Conservation (phyloP, 2,888 invertebrate species). For the Entomobrya proxima region DNA sequence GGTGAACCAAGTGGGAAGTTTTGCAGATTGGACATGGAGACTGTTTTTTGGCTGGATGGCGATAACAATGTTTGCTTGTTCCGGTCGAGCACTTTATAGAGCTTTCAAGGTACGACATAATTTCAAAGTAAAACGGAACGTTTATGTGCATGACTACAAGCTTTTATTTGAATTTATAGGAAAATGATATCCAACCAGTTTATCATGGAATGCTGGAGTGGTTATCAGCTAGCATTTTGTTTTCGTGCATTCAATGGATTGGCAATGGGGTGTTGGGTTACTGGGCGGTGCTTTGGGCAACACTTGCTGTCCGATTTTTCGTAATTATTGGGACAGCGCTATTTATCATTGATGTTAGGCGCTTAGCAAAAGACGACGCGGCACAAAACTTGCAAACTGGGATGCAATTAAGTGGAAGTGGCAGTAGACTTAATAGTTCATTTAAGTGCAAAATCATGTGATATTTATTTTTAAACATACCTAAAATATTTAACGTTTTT, state of each 20-base stretch:
- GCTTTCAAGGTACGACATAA: neutral
- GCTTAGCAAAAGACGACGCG: neutral
- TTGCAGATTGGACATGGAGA: neutral
- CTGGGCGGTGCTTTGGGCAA: slow-evolving; percentile 1
- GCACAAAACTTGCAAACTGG: neutral
- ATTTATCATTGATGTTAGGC: neutral
- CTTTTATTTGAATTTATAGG: neutral
- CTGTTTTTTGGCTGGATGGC: neutral
- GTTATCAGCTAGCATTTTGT: neutral
- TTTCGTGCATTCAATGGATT: neutral
- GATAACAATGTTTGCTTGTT: neutral
- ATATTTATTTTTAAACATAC: no score
- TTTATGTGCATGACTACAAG: neutral
- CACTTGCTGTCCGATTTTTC: neutral
- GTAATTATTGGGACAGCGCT: neutral
- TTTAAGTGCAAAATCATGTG: neutral
- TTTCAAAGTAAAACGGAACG: neutral
- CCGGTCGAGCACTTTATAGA: neutral
- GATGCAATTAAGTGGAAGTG: neutral
- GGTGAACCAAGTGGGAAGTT: neutral
- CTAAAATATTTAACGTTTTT: no score
- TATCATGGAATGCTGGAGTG: slow-evolving; percentile 5
- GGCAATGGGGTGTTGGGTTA: neutral
- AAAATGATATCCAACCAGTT: neutral
- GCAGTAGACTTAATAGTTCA: neutral